Percentiles rank a stretch among this genome's conserved stretches.
Evolutionary conservation across 1,140 invertebrate genomes (phyloP).

Genomic region (Drosophila kepulauana): DNA sequence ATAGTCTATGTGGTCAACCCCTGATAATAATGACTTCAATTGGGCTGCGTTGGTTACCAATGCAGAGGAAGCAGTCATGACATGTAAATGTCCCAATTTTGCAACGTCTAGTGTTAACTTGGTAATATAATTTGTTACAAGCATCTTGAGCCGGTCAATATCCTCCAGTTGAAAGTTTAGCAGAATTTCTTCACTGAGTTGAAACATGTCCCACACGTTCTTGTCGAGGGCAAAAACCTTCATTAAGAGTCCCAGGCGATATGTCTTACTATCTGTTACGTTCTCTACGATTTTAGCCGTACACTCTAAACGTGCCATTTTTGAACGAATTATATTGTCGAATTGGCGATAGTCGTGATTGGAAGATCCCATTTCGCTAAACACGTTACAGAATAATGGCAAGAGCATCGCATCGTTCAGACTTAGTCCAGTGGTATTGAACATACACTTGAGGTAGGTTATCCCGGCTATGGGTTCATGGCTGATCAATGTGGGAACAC

Average conservation of each 20-base stretch:
- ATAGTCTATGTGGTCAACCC: conserved; percentile 90
- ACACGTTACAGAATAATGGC: conserved; percentile 92
- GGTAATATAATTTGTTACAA: conserved; percentile 91
- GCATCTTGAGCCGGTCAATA: conserved; percentile 90
- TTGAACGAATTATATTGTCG: conserved; percentile 91
- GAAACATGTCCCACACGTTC: conserved; percentile 92
- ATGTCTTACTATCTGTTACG: conserved; percentile 87
- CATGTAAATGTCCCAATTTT: conserved; percentile 92
- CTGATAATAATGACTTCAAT: conserved; percentile 89
- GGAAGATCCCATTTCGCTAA: conserved; percentile 94
- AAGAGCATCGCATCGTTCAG: conserved; percentile 89
- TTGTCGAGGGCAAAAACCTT: conserved; percentile 93
- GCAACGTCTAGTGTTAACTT: conserved; percentile 92
- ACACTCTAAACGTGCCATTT: conserved; percentile 91
- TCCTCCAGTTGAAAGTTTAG: conserved; percentile 89
- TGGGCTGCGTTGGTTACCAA: conserved; percentile 89
- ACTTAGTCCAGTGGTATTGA: conserved; percentile 89
- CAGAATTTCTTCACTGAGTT: conserved; percentile 93
- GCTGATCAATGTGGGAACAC: conserved; percentile 88
- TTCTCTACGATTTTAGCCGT: conserved; percentile 89
- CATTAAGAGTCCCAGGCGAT: conserved; percentile 91
- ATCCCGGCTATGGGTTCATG: conserved; percentile 92
- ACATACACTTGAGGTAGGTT: conserved; percentile 92
- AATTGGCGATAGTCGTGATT: conserved; percentile 91
- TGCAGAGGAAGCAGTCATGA: conserved; percentile 91